Conservation (phyloP, 2,113 vertebrate species). For the Meriones unguiculatus region DNA sequence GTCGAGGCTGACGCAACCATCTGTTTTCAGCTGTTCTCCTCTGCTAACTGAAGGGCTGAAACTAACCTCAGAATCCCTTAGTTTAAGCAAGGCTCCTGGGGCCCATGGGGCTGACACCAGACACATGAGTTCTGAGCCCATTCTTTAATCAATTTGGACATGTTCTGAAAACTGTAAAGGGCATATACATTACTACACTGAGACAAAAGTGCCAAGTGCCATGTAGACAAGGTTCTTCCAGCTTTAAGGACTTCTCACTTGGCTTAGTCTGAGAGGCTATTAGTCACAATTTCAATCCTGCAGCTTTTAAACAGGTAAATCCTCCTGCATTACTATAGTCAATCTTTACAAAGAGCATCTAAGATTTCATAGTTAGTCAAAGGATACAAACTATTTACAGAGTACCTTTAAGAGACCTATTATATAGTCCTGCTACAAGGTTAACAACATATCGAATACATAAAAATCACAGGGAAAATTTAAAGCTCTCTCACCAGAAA, state of each 20-base stretch:
- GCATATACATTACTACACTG: fast-evolving
- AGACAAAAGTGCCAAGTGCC: fast-evolving
- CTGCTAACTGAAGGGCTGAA: background rate
- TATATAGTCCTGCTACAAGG: background rate
- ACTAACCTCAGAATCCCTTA: fast-evolving
- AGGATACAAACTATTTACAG: background rate
- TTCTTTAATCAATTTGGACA: fast-evolving
- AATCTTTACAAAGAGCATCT: background rate
- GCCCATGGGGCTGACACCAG: fast-evolving
- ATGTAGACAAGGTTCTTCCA: background rate
- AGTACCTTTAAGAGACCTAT: background rate
- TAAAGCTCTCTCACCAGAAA: background rate
- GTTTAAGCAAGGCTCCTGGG: background rate
- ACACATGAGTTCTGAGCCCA: fast-evolving
- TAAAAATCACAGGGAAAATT: background rate
- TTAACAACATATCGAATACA: background rate
- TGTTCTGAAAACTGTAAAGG: fast-evolving
- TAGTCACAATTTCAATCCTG: too few species aligned
- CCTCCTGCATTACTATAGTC: background rate
- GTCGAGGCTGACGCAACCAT: fast-evolving
- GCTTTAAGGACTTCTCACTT: background rate
- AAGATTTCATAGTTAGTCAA: background rate
- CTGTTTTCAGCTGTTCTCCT: fast-evolving
- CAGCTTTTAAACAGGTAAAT: background rate
- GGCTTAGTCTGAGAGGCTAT: background rate